phyloP scores from a whole-genome alignment of 2,888 invertebrate species.

The Calameuta idolon region DNA sequence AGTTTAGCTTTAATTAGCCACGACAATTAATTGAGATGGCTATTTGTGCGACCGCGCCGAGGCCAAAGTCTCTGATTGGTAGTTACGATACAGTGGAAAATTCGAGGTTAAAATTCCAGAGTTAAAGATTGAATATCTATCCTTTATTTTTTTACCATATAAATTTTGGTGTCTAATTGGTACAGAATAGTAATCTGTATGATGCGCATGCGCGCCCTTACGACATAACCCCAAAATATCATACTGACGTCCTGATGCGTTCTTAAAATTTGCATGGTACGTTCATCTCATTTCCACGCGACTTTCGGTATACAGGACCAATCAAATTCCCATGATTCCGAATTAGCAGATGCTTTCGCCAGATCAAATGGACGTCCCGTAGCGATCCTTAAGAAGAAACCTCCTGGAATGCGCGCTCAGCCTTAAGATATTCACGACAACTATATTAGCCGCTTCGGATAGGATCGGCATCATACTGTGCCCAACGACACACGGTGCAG shows the following conservation, averaged over 20 bases:
- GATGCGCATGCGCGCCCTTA: background rate
- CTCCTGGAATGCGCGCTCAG: slow-evolving; percentile 59
- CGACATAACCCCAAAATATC: background rate
- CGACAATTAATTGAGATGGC: slow-evolving; percentile 56
- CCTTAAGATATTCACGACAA: slow-evolving; percentile 66
- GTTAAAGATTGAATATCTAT: background rate
- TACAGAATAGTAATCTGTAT: background rate
- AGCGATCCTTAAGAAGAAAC: slow-evolving; percentile 57
- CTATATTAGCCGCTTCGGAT: slow-evolving; percentile 66
- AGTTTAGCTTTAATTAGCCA: slow-evolving; percentile 56
- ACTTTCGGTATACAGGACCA: slow-evolving; percentile 36
- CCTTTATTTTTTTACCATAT: background rate
- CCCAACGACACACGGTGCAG: slow-evolving; percentile 54
- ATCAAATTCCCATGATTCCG: slow-evolving; percentile 67
- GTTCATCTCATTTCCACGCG: background rate
- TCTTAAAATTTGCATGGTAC: background rate
- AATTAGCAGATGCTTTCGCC: slow-evolving; percentile 67
- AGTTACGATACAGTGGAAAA: background rate
- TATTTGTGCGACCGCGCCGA: slow-evolving; percentile 23
- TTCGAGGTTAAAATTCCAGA: slow-evolving; percentile 11
- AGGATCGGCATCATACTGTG: slow-evolving; percentile 65
- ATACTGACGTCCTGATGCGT: background rate
- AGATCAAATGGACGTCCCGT: slow-evolving; percentile 65
- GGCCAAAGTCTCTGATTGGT: slow-evolving; percentile 11
- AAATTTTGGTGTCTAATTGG: background rate